A percentile compares a stretch with the other conserved stretches of the same genome.
Conservation (phyloP, 2,113 vertebrate genomes). For the Microcebus tavaratra region DNA sequence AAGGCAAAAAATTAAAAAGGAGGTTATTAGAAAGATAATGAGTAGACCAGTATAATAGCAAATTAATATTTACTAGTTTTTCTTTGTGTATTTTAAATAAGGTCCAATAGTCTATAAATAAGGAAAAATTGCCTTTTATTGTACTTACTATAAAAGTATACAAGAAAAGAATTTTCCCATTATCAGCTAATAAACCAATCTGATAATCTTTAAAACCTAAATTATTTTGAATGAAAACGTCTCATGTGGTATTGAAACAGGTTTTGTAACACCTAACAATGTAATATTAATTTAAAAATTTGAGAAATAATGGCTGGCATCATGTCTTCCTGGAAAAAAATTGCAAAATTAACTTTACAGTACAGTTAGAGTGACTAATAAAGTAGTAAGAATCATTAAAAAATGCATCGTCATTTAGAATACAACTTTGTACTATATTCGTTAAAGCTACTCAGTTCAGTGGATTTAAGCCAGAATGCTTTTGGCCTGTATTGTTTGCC, state of each 20-base stretch:
- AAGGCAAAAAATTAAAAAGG: background rate
- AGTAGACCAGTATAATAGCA: background rate
- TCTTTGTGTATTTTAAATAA: background rate
- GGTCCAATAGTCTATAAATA: background rate
- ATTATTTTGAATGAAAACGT: background rate
- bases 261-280: constrained; percentile 26
- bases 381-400: background rate
- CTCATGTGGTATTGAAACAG: background rate
- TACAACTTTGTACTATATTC: background rate
- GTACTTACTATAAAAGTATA: background rate
- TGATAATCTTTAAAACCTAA: background rate
- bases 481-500: background rate
- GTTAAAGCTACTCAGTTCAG: background rate
- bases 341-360: background rate
- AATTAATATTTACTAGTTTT: background rate
- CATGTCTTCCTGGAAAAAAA: background rate
- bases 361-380: background rate
- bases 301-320: background rate
- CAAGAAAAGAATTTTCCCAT: constrained; percentile 2
- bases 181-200: background rate
- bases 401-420: background rate
- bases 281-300: background rate
- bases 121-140: background rate
- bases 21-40: background rate
- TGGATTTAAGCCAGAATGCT: background rate